These are phyloP conservation scores for Karalla daura DNA, from an alignment of 2,797 vertebrate genomes.

Conservation along the genomic window DNA sequence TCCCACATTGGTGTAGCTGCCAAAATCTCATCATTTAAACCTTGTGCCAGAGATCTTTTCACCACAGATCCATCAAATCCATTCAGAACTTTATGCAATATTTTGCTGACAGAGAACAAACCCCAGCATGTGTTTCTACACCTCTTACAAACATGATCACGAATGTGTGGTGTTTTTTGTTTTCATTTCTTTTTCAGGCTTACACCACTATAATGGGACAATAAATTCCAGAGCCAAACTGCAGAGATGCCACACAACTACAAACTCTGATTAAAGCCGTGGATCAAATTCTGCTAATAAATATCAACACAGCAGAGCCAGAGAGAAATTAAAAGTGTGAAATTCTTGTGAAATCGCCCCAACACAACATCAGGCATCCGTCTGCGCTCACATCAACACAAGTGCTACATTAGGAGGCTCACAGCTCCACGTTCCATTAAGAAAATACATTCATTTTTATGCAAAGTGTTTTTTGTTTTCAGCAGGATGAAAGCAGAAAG, in stretches of 20 bases:
- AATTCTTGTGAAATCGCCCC: constrained; percentile 36
- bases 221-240: constrained; percentile 27
- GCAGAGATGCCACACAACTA: constrained; percentile 14
- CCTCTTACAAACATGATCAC: background rate
- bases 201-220: constrained; percentile 23
- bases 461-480: constrained; percentile 3
- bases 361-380: constrained; percentile 7
- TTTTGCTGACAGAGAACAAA: constrained; percentile 34
- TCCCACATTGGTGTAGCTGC: constrained; percentile 23
- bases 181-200: constrained; percentile 9
- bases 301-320: constrained; percentile 6
- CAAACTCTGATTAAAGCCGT: constrained; percentile 61
- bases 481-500: background rate
- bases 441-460: constrained; percentile 3
- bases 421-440: background rate
- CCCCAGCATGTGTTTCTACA: constrained; percentile 22
- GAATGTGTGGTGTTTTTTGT: background rate
- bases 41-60: constrained; percentile 24
- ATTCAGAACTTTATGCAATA: constrained; percentile 37
- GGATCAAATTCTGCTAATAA: constrained; percentile 36
- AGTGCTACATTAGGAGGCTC: background rate
- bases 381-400: background rate
- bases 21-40: constrained; percentile 25
- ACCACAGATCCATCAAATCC: constrained; percentile 30
- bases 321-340: constrained; percentile 33